These are phyloP conservation scores for Drosophila burlai DNA, from an alignment of 1,140 invertebrate species.

Conservation along the genomic window DNA sequence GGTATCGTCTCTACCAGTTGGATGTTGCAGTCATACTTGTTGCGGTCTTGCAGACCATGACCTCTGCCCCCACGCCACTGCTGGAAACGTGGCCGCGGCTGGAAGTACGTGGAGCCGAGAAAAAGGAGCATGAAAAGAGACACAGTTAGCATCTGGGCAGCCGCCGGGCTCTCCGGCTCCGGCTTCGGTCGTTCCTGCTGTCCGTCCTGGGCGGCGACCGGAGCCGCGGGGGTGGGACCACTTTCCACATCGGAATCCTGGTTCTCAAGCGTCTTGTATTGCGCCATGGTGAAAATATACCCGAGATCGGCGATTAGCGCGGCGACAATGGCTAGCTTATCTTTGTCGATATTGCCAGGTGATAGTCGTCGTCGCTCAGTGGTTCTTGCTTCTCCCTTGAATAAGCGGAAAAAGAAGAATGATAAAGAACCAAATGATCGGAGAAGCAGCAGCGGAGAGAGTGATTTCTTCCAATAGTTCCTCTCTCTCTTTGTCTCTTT, in stretches of 20 bases:
- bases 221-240: background rate
- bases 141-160: conserved; percentile 63
- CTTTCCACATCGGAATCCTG: conserved; percentile 37
- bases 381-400: conserved; percentile 9
- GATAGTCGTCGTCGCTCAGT: background rate
- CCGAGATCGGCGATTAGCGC: conserved; percentile 11
- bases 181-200: conserved; percentile 14
- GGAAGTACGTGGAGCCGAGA: conserved; percentile 54
- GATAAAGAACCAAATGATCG: conserved; percentile 29
- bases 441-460: conserved; percentile 1
- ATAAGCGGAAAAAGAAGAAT: conserved; percentile 18
- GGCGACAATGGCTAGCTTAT: conserved; percentile 18
- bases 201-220: conserved; percentile 1
- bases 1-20: conserved; percentile 95
- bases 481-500: conserved; percentile 4
- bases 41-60: background rate
- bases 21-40: conserved; percentile 83
- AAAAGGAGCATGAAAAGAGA: conserved; percentile 58
- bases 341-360: conserved; percentile 23
- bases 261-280: conserved; percentile 35
- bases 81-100: conserved; percentile 37
- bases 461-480: background rate
- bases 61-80: background rate
- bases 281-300: conserved; percentile 19
- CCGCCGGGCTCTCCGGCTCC: conserved; percentile 18